phyloP scores from a whole-genome alignment of 2,797 vertebrate genomes.

The Momotus momota region DNA sequence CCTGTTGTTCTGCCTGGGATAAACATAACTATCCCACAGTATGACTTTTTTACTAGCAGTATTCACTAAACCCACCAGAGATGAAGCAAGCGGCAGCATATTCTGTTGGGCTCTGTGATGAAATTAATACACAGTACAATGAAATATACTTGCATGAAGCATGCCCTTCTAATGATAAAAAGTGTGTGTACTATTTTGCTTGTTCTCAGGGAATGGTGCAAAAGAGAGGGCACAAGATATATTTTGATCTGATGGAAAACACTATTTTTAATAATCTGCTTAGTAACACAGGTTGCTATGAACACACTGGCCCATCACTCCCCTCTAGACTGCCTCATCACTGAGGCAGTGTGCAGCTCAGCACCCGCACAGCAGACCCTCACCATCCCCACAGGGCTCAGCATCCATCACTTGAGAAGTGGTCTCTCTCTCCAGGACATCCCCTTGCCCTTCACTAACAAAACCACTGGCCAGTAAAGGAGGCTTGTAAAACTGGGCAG shows the following conservation, averaged over 20 bases:
- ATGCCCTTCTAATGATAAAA: neutral
- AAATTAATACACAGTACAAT: neutral
- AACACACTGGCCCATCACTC: neutral
- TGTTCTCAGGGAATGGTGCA: neutral
- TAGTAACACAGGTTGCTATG: slow-evolving; percentile 10
- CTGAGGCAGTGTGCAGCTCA: neutral
- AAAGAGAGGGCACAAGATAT: neutral
- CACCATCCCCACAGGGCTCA: rapidly evolving
- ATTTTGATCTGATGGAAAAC: neutral
- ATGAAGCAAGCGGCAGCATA: neutral
- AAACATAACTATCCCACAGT: neutral
- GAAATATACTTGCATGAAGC: neutral
- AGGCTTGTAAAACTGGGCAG: neutral
- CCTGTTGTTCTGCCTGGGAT: neutral
- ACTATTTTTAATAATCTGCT: neutral
- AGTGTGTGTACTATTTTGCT: neutral
- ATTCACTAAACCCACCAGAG: neutral
- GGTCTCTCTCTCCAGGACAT: neutral
- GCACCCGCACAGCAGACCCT: neutral
- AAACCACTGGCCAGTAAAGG: neutral
- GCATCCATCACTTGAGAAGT: neutral
- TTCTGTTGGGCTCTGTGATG: neutral
- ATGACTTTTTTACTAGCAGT: neutral
- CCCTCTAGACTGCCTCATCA: neutral
- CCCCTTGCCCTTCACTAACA: neutral